A percentile compares a stretch with the other conserved stretches of the same genome.
These are phyloP conservation scores for Reticulitermes speratus DNA, from an alignment of 1,140 invertebrate species.

Conservation along the genomic window DNA sequence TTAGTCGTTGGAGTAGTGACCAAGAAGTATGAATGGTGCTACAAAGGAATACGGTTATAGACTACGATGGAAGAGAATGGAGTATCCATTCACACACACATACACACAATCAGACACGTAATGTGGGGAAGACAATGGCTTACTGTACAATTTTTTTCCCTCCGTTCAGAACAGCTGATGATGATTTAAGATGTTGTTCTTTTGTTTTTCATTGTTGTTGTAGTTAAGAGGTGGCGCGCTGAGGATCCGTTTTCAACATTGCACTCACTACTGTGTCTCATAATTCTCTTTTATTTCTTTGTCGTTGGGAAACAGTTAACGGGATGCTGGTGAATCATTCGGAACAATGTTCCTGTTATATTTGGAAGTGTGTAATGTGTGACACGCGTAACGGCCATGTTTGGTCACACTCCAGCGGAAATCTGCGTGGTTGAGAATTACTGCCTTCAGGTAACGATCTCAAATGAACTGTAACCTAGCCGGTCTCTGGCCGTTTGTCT, in stretches of 20 bases:
- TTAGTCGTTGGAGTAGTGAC: neutral
- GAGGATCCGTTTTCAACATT: neutral
- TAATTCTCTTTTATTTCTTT: no score
- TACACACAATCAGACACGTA: neutral
- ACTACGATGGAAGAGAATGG: no score
- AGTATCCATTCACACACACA: constrained; percentile 16
- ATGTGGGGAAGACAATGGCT: constrained; percentile 17
- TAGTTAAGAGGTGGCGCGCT: neutral
- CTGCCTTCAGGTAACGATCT: neutral
- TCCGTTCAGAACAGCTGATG: neutral
- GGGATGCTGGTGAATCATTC: neutral
- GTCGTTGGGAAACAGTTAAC: neutral
- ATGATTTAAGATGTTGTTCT: constrained; percentile 4
- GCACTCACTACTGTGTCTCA: neutral
- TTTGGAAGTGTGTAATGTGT: neutral
- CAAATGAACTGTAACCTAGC: neutral
- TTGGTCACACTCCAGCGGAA: neutral
- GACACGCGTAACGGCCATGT: neutral
- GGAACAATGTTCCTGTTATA: neutral
- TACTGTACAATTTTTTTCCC: constrained; percentile 18
- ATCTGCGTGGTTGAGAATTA: neutral
- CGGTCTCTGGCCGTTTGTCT: neutral
- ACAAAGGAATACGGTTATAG: constrained; percentile 12
- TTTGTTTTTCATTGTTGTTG: constrained; percentile 11
- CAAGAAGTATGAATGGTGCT: neutral